These are phyloP conservation scores for Macrophya annulata DNA, from an alignment of 2,888 invertebrate species.

Conservation along the genomic window DNA sequence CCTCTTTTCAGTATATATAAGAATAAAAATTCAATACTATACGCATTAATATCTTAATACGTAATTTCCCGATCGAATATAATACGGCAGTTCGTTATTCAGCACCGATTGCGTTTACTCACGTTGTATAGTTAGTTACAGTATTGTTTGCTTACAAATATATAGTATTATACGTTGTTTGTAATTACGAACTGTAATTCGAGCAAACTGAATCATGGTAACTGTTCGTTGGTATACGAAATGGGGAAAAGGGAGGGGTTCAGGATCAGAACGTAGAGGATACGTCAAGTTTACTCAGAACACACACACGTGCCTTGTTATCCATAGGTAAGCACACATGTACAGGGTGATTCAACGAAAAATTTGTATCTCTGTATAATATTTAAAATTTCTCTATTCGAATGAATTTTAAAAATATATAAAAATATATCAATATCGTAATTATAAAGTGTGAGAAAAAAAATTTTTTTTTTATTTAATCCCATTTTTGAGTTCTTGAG, in stretches of 20 bases:
- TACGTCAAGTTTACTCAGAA: slow-evolving; percentile 19
- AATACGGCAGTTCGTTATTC: neutral
- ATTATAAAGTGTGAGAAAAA: too few relatives aligned
- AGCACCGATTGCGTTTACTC: neutral
- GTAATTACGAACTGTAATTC: slow-evolving; percentile 31
- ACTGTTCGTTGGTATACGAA: neutral
- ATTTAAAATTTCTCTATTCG: neutral
- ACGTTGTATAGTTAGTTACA: neutral
- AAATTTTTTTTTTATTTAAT: too few relatives aligned
- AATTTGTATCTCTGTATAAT: neutral
- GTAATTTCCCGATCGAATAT: neutral
- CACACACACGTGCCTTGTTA: slow-evolving; percentile 1
- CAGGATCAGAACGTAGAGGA: neutral
- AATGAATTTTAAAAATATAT: too few relatives aligned
- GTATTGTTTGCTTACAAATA: slow-evolving; percentile 19
- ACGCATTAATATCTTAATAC: neutral
- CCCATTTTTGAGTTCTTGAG: too few relatives aligned
- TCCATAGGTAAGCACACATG: neutral
- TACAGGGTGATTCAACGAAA: neutral
- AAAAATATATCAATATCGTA: too few relatives aligned
- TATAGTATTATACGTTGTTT: neutral
- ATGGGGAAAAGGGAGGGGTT: neutral
- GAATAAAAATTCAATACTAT: too few relatives aligned
- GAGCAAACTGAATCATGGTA: slow-evolving; percentile 12
- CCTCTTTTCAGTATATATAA: too few relatives aligned